These are phyloP conservation scores for Saturnia japonica DNA, from an alignment of 2,888 invertebrate species.

Conservation along the genomic window DNA sequence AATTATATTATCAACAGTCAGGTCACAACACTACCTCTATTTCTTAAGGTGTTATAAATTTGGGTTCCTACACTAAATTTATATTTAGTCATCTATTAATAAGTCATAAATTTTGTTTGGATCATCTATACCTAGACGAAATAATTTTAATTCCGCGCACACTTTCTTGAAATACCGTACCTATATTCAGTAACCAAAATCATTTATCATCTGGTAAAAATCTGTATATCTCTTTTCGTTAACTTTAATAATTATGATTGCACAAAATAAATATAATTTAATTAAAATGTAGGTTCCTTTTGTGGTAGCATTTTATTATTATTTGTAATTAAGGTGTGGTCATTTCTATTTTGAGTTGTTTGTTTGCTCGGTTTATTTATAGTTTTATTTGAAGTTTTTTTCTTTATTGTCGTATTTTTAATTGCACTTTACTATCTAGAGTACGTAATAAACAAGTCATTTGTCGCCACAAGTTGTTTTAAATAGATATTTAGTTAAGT, in stretches of 20 bases:
- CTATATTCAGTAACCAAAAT: not conserved
- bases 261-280: conserved; percentile 25
- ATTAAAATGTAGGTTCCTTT: conserved; percentile 24
- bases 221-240: not conserved
- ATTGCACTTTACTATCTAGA: not conserved
- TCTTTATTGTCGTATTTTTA: not conserved
- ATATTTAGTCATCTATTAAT: conserved; percentile 3
- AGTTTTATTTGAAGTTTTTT: not conserved
- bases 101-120: not conserved
- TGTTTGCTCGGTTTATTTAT: conserved; percentile 14
- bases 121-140: not conserved
- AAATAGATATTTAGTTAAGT: not conserved
- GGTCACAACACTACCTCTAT: not conserved
- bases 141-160: not conserved
- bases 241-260: conserved; percentile 19
- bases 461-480: not conserved
- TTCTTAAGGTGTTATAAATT: not conserved
- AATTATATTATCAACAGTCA: not conserved
- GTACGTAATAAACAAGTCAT: not conserved
- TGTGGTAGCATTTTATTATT: conserved; percentile 24
- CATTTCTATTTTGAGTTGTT: conserved; percentile 16
- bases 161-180: not conserved
- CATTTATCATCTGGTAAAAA: not conserved
- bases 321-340: conserved; percentile 13
- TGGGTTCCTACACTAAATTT: not conserved